These are phyloP conservation scores for Philonicus albiceps DNA, from an alignment of 2,888 invertebrate species.

Conservation along the genomic window DNA sequence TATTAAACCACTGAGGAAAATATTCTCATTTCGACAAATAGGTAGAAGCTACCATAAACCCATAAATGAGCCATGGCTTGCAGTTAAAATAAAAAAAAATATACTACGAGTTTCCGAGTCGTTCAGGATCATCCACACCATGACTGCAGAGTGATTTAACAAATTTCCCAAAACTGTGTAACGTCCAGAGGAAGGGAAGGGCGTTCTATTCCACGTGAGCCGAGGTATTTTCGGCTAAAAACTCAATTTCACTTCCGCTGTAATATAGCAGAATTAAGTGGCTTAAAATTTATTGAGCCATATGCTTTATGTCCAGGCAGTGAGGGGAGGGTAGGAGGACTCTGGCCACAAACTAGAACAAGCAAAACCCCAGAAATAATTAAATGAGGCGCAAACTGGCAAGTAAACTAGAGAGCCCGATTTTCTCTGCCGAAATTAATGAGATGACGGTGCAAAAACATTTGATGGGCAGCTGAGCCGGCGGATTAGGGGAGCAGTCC, in stretches of 20 bases:
- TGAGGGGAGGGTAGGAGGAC: no score
- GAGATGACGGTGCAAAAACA: constrained; percentile 36
- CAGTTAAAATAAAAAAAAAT: background rate
- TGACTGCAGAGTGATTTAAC: background rate
- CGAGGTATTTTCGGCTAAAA: background rate
- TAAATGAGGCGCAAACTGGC: constrained; percentile 38
- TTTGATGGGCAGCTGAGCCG: background rate
- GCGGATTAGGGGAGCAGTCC: constrained; percentile 3
- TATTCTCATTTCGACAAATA: background rate
- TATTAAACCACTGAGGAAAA: no score
- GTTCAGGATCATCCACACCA: background rate
- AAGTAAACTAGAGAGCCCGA: background rate
- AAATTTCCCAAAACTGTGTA: background rate
- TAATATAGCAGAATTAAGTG: constrained; percentile 17
- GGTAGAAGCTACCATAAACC: background rate
- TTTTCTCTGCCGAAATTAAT: constrained; percentile 20
- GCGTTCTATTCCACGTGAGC: background rate
- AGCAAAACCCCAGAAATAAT: constrained; percentile 31
- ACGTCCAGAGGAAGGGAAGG: background rate
- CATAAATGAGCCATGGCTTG: background rate
- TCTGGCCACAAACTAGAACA: background rate
- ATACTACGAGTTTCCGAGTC: background rate
- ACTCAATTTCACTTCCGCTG: background rate
- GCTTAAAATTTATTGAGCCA: constrained; percentile 5
- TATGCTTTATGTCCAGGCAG: constrained; percentile 1